These are phyloP conservation scores for Pseudomyrmex sp. DNA, from an alignment of 1,140 invertebrate species.

Conservation along the genomic window DNA sequence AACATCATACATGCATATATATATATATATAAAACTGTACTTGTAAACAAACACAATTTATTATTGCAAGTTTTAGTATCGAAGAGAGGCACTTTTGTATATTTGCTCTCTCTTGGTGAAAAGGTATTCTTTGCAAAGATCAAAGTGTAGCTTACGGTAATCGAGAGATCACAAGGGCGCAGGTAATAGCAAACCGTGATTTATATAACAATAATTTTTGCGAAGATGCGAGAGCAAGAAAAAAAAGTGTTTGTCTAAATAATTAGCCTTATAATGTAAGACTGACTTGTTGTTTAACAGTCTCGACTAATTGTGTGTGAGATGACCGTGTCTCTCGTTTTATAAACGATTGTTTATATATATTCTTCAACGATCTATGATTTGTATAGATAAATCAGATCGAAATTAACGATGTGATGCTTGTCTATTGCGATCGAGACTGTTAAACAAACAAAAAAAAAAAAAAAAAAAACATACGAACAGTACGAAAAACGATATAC, in stretches of 20 bases:
- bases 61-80: not conserved
- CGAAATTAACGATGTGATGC: not conserved
- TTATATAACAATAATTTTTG: conserved; percentile 27
- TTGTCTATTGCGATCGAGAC: not conserved
- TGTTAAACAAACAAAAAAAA: conserved; percentile 12
- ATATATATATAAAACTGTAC: too few species aligned
- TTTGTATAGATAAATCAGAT: not conserved
- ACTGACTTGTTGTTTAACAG: conserved; percentile 78
- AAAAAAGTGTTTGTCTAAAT: conserved; percentile 66
- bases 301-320: conserved; percentile 53
- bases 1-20: too few species aligned
- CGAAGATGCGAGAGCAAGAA: conserved; percentile 29
- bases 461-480: not conserved
- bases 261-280: conserved; percentile 80
- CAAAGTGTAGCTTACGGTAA: conserved; percentile 23
- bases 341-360: not conserved
- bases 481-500: not conserved
- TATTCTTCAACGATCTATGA: not conserved
- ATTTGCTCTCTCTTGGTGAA: conserved; percentile 12
- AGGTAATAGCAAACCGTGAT: conserved; percentile 55
- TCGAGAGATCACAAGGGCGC: conserved; percentile 58
- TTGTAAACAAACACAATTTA: conserved; percentile 30
- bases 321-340: not conserved
- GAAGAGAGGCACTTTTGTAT: conserved; percentile 9
- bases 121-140: conserved; percentile 27